Base-by-base conservation (phyloP, 64 coral and sea anemone species). In the Actinia tenebrosa region DNA sequence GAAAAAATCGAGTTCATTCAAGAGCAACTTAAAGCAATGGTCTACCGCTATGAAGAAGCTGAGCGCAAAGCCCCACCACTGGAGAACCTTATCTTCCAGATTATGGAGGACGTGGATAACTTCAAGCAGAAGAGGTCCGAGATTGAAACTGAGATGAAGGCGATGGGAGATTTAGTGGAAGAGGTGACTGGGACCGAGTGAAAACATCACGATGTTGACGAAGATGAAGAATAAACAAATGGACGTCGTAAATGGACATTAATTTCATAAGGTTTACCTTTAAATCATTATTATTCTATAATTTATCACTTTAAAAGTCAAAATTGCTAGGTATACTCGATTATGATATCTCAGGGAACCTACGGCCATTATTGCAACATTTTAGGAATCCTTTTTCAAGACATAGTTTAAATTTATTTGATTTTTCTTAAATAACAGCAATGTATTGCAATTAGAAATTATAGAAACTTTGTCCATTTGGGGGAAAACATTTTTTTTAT, bases 81-180 rank as follows among this genome's bases (percentile, higher is more conserved):
- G n/a, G 94, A 97, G 53, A 80, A 69, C 23, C 16, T 88, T 20
- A 81, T 97, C 10, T 91, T 92, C 44, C 79, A 83, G 3, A 44
- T 97, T 23, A 90, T 89, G 69, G 91, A 96, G 19, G 94, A 97
- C 10, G 56, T 26, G 6, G 94, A 84, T 26, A 64, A 46, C n/a
- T 86, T 80, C 9, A 68, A 46, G 52, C 23, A 27, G 10, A 97
- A 90, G 83, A 63, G 54, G 27, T 44, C 80, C 16, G 55, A 80
- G 6, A 91, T 90, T 82, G 16, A 43, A 19, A 27, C 90, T 3
- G 94, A 97, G 61, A 88, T 97, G 88, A 83, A 93, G 58, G 27
- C 62, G 3, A 97, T 97, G 94, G 91, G 89, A 13, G 94, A 97
- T 20, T 82, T 93, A 17, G 94, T 97, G 2, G 94, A 97, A 15